Base-by-base conservation (phyloP, 2,888 invertebrate species). In the Dolichomitus sp. region DNA sequence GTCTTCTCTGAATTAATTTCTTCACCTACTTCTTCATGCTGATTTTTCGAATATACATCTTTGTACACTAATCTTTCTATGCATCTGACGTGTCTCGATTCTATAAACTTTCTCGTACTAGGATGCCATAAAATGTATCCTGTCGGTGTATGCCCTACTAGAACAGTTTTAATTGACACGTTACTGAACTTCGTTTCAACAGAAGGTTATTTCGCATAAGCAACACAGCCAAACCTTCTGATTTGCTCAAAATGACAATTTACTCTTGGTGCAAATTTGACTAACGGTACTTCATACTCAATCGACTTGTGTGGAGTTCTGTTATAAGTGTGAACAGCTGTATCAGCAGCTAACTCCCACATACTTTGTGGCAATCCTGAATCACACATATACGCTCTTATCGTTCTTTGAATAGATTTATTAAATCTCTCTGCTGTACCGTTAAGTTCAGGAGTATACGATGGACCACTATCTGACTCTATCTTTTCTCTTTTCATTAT, bases 61-160 rank as follows among this genome's bases (percentile, higher is more conserved):
- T 85, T 84, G 75, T 84, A 89, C 17, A 85, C 84, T 19, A 88
- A 37, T 81, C 83, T 88, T 73, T 88, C 85, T 59, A 83, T 75
- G 54, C 87, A 87, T 57, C 86, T 70, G 2, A 85, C 85, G 76
- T 88, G 86, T 73, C 86, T 83, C 1, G 86, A 82, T 14, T 81
- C 75, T 23, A 83, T 52, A n/a, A 82, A 82, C 57, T 84, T 83
- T 11, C 81, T 70, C 17, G 78, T 70, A 33, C 37, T 78, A 17
- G 85, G 87, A 9, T 86, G 66, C 82, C 84, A 84, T 50, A 85
- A 54, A 40, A 80, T 52, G 61, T 86, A 87, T 42, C 85, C 87
- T 11, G 82, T 86, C 14, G 42, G 23, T 42, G 84, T 78, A 54
- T 81, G 75, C 54, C 85, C 42, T 83, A 69, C 81, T 66, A 83